A percentile compares a stretch with the other conserved stretches of the same genome.
phyloP scores from a whole-genome alignment of 92 coral and sea anemone genomes.

The Bergia sp. region DNA sequence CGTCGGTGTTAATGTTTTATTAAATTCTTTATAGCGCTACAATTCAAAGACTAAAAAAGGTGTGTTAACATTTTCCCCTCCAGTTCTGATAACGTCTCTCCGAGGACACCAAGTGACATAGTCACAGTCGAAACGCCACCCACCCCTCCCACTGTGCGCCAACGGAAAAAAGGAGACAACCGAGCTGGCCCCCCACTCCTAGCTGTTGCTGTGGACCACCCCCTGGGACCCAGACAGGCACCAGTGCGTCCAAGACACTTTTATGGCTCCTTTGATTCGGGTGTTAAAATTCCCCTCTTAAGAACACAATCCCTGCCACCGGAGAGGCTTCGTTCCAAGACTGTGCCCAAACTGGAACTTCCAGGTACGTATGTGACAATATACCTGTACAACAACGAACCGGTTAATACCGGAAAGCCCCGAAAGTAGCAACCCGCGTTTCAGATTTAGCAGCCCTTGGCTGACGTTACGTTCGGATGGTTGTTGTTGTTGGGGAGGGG shows the following conservation, averaged over 20 bases:
- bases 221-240: conserved; percentile 34
- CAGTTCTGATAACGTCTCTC: conserved; percentile 52
- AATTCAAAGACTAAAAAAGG: background rate
- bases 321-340: conserved; percentile 45
- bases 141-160: conserved; percentile 85
- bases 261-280: conserved; percentile 16
- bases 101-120: conserved; percentile 50
- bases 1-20: no score
- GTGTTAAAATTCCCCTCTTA: conserved; percentile 51
- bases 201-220: conserved; percentile 37
- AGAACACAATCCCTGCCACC: conserved; percentile 83
- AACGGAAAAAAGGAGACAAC: conserved; percentile 70
- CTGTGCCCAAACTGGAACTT: conserved; percentile 73
- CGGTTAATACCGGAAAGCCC: background rate
- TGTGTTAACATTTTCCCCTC: background rate
- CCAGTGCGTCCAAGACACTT: conserved; percentile 20
- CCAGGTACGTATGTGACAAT: conserved; percentile 54
- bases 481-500: no score
- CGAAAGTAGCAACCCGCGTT: no score
- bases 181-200: conserved; percentile 43
- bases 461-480: no score
- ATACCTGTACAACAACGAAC: background rate
- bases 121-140: conserved; percentile 65
- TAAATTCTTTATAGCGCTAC: no score
- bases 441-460: no score